Percentiles rank a stretch among this genome's conserved stretches.
Conservation (phyloP, 2,113 vertebrate genomes). For the Alligator sinensis region DNA sequence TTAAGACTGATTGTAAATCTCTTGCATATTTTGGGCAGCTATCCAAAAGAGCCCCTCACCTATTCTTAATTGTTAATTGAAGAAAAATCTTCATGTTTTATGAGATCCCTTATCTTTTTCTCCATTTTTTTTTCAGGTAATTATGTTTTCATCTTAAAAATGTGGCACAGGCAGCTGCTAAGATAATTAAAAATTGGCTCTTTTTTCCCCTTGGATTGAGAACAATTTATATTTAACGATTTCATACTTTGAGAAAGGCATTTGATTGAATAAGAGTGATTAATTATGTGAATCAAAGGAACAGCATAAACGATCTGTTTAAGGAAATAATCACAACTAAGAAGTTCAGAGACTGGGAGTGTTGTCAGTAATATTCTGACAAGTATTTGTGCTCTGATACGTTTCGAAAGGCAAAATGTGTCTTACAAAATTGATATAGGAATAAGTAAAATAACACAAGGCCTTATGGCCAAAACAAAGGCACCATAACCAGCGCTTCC, state of each 20-base stretch:
- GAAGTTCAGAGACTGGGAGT: slow-evolving; percentile 36
- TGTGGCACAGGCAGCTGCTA: background rate
- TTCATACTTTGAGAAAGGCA: slow-evolving; percentile 20
- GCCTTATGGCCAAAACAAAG: background rate
- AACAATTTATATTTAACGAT: slow-evolving; percentile 31
- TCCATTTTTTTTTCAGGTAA: background rate
- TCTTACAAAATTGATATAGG: slow-evolving; percentile 4
- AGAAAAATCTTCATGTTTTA: background rate
- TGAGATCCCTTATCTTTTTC: background rate
- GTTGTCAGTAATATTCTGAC: slow-evolving; percentile 18
- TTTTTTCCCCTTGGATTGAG: background rate
- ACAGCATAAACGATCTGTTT: slow-evolving; percentile 19
- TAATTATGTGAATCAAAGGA: slow-evolving; percentile 60
- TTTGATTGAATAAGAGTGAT: slow-evolving; percentile 17
- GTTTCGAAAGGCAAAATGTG: slow-evolving; percentile 27
- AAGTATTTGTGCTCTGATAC: background rate
- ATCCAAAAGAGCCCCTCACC: background rate
- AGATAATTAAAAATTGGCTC: background rate
- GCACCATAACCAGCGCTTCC: background rate
- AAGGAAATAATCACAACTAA: slow-evolving; percentile 31
- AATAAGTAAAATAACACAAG: background rate
- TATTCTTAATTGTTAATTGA: background rate
- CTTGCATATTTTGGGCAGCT: background rate
- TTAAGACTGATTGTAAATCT: background rate
- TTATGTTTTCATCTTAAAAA: background rate